Evolutionary conservation across 2,113 vertebrate species (phyloP), one percentile per base, ranked within the genome.

Genomic region (Myodes glareolus): DNA sequence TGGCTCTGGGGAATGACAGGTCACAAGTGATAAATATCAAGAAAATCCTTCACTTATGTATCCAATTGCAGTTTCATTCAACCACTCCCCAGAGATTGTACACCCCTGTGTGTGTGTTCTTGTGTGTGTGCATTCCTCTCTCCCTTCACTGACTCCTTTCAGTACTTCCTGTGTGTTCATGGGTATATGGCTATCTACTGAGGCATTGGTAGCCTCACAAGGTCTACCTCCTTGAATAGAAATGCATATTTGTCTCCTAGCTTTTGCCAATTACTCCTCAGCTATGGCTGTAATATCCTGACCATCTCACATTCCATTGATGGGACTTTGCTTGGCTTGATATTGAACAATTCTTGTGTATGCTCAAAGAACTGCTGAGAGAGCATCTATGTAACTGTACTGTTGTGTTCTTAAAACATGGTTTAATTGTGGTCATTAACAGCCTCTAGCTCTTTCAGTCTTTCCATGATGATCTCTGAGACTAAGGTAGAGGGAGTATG

Each of bases 131-230:
- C 52, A 31, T 52, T 16, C 52, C 50, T 5, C 19, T 78, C 16
- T 78, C 47, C 29, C 47, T 50, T 78, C 45, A 50, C 17, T 55
- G 77, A 55, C 3, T 55, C 19, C 10, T 36, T 29, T 55, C 50
- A 23, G 3, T 55, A 10, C 50, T 0, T 5, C 0, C 33, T 55
- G 8, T n/a, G 13, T n/a, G 33, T 36, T 80, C 10, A 12, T 55
- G 50, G 19, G 19, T n/a, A 12, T 23, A n/a, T 33, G 19, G 33
- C 2, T 19, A n/a, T 55, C 52, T 58, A 81, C 19, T 12, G 78
- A 25, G 55, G 36, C 11, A 25, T 58, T 0, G 0, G 11, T 25
- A n/a, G 5, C 50, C 52, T 58, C 2, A 3, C 36, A 25, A 81
- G 3, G 36, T 36, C 52, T 81, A 7, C 19, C 2, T 58, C 33